These are phyloP conservation scores for Palythoa grandis DNA, from an alignment of 92 coral and sea anemone genomes.

Conservation along the genomic window DNA sequence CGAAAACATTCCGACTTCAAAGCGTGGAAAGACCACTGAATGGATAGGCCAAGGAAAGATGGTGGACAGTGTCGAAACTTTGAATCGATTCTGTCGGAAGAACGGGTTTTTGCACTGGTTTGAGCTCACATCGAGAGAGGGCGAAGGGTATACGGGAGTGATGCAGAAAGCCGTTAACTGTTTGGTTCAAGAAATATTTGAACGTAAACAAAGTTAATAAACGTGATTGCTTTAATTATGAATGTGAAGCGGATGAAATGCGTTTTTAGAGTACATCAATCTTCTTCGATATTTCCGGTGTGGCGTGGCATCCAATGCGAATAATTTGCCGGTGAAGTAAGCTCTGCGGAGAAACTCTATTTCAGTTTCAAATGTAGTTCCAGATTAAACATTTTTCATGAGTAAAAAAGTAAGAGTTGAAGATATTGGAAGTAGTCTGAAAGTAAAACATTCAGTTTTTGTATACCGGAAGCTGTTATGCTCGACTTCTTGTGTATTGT, in stretches of 20 bases:
- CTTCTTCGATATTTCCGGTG: constrained; percentile 5
- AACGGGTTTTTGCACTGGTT: constrained; percentile 85
- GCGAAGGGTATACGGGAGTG: constrained; percentile 78
- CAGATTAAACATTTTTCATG: too few species aligned
- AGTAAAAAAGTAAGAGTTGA: too few species aligned
- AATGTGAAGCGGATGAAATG: background rate
- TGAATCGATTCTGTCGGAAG: constrained; percentile 80
- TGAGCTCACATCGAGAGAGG: constrained; percentile 78
- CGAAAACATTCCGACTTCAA: constrained; percentile 86
- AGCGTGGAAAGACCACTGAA: constrained; percentile 77
- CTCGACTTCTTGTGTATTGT: too few species aligned
- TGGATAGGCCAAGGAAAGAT: constrained; percentile 88
- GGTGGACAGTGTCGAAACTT: constrained; percentile 65
- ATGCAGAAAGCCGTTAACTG: constrained; percentile 83
- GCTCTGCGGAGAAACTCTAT: background rate
- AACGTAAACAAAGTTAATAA: constrained; percentile 53
- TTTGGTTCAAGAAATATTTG: constrained; percentile 74
- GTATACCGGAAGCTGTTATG: too few species aligned
- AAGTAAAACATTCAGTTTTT: too few species aligned
- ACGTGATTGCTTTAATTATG: constrained; percentile 29
- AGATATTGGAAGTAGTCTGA: too few species aligned
- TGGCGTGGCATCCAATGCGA: background rate
- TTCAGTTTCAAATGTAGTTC: too few species aligned
- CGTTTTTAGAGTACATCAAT: background rate
- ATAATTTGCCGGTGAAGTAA: background rate